These are phyloP conservation scores for Anneissia japonica DNA, from an alignment of 35 echinoderm and acorn worm species.

Conservation along the genomic window DNA sequence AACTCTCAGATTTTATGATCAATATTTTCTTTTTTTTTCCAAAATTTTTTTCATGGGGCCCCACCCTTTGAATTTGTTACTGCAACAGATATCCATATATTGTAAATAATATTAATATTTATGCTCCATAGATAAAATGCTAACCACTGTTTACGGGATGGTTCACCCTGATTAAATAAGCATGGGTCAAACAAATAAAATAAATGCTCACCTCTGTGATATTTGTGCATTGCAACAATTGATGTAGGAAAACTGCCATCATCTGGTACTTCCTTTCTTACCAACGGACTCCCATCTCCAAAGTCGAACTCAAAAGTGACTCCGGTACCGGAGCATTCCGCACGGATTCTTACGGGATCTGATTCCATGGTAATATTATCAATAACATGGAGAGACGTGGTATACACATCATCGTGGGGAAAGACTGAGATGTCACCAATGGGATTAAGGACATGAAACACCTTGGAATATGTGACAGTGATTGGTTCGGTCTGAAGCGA, in stretches of 20 bases:
- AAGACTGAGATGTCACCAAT: slow-evolving; percentile 25
- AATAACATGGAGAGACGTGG: neutral
- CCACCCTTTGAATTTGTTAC: too few species aligned
- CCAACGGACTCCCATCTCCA: slow-evolving; percentile 48
- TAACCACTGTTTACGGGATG: too few species aligned
- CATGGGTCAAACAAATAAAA: neutral
- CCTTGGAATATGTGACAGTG: neutral
- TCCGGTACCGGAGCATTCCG: slow-evolving; percentile 49
- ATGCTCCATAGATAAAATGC: too few species aligned
- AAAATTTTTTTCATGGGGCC: too few species aligned
- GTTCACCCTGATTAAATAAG: too few species aligned
- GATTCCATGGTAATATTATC: neutral
- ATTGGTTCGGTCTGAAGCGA: slow-evolving; percentile 54
- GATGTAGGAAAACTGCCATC: slow-evolving; percentile 1
- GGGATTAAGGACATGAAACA: slow-evolving; percentile 46
- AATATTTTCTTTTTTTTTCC: too few species aligned
- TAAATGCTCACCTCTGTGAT: slow-evolving; percentile 36
- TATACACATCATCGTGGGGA: neutral
- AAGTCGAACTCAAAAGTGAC: slow-evolving; percentile 67
- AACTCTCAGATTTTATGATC: too few species aligned
- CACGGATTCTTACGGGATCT: slow-evolving; percentile 20
- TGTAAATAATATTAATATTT: too few species aligned
- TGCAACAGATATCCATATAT: too few species aligned
- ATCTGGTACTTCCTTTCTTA: neutral
- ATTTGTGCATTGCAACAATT: slow-evolving; percentile 26